phyloP scores from a whole-genome alignment of 2,797 vertebrate species.

The Cephalopachus bancanus region DNA sequence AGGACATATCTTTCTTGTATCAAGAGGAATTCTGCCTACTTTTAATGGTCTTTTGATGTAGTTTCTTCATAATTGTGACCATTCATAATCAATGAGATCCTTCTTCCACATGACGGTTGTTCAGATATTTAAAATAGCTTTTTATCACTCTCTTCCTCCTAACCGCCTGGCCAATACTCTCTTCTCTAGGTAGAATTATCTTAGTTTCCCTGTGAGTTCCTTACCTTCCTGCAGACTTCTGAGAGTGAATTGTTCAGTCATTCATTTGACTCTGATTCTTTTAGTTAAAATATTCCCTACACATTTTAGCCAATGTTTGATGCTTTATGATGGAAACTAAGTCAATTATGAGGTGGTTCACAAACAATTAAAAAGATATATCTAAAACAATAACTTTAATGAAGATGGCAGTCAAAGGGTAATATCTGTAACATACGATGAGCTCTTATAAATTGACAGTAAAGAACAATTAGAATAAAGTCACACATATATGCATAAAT shows the following conservation, averaged over 20 bases:
- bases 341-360: background rate
- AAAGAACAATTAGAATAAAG: constrained; percentile 36
- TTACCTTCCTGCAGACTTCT: background rate
- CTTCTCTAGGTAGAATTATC: background rate
- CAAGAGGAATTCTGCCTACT: background rate
- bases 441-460: background rate
- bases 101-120: background rate
- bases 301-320: background rate
- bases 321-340: background rate
- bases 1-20: background rate
- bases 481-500: background rate
- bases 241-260: background rate
- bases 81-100: background rate
- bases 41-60: background rate
- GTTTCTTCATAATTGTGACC: background rate
- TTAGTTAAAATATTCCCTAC: background rate
- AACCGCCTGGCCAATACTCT: background rate
- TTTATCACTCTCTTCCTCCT: background rate
- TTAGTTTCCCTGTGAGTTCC: background rate
- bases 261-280: background rate
- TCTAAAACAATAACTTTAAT: background rate
- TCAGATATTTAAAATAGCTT: background rate
- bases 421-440: background rate
- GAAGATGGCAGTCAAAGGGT: background rate
- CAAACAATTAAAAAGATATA: background rate